A percentile compares a stretch with the other conserved stretches of the same genome.
Conservation (phyloP, 2,797 vertebrate species). For the Argyrosomus regius region DNA sequence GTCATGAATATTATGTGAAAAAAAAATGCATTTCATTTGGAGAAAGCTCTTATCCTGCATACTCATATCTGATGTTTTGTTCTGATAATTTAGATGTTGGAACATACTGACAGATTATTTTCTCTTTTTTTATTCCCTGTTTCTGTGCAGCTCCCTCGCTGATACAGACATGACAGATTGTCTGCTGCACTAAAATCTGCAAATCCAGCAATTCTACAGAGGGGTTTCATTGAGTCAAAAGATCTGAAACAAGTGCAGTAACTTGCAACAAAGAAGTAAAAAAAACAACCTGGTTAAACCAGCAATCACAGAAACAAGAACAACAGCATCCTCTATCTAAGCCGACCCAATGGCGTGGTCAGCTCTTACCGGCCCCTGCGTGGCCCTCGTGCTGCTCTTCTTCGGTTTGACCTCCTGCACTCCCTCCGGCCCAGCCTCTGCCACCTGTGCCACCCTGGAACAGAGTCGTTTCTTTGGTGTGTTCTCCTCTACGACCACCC, state of each 20-base stretch:
- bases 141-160: slow-evolving; percentile 65
- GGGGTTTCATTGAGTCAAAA: slow-evolving; percentile 57
- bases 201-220: slow-evolving; percentile 61
- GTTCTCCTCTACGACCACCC: slow-evolving; percentile 91
- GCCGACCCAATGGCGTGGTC: slow-evolving; percentile 81
- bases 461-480: slow-evolving; percentile 98
- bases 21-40: slow-evolving; percentile 32
- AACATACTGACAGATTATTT: slow-evolving; percentile 38
- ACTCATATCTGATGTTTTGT: slow-evolving; percentile 32
- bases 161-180: slow-evolving; percentile 60
- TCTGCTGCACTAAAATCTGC: slow-evolving; percentile 65
- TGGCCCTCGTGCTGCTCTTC: slow-evolving; percentile 84
- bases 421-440: slow-evolving; percentile 87
- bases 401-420: slow-evolving; percentile 86
- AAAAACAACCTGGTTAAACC: slow-evolving; percentile 46
- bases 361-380: slow-evolving; percentile 70
- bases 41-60: slow-evolving; percentile 18
- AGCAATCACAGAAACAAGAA: slow-evolving; percentile 43
- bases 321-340: slow-evolving; percentile 45
- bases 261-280: slow-evolving; percentile 73
- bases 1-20: slow-evolving; percentile 35
- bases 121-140: slow-evolving; percentile 45
- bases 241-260: slow-evolving; percentile 72
- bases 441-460: slow-evolving; percentile 94
- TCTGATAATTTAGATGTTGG: slow-evolving; percentile 33